Conservation (phyloP, 2,888 invertebrate species). For the Nycteola revayana region DNA sequence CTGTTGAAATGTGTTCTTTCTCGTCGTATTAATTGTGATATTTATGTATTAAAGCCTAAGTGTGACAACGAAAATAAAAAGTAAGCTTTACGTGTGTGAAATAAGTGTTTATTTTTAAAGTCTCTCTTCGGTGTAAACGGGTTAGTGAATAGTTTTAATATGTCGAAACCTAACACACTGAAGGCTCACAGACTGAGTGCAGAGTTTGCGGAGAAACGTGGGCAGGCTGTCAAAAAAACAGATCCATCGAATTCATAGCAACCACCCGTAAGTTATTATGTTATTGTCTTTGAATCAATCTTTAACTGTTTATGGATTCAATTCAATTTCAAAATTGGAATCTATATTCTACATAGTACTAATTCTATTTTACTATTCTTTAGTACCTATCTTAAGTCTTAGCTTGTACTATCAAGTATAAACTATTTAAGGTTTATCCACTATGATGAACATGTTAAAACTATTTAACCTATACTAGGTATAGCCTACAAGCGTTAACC, state of each 20-base stretch:
- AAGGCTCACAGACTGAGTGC: slow-evolving; percentile 78
- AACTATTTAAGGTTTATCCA: too few species aligned
- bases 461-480: too few species aligned
- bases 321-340: background rate
- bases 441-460: too few species aligned
- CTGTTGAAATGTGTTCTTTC: slow-evolving; percentile 44
- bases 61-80: slow-evolving; percentile 54
- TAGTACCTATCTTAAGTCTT: too few species aligned
- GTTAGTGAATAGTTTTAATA: slow-evolving; percentile 53
- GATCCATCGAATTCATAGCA: slow-evolving; percentile 75
- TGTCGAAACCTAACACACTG: slow-evolving; percentile 75
- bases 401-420: too few species aligned
- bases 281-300: slow-evolving; percentile 7
- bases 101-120: slow-evolving; percentile 40
- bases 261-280: slow-evolving; percentile 67
- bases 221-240: slow-evolving; percentile 64
- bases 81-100: slow-evolving; percentile 43
- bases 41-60: slow-evolving; percentile 41
- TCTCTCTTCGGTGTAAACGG: slow-evolving; percentile 37
- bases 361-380: too few species aligned
- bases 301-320: background rate
- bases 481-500: too few species aligned
- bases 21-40: slow-evolving; percentile 47
- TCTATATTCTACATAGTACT: too few species aligned
- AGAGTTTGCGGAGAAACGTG: slow-evolving; percentile 73